A percentile compares a stretch with the other conserved stretches of the same genome.
These are phyloP conservation scores for Nebria ingens DNA, from an alignment of 1,140 invertebrate genomes.

Conservation along the genomic window DNA sequence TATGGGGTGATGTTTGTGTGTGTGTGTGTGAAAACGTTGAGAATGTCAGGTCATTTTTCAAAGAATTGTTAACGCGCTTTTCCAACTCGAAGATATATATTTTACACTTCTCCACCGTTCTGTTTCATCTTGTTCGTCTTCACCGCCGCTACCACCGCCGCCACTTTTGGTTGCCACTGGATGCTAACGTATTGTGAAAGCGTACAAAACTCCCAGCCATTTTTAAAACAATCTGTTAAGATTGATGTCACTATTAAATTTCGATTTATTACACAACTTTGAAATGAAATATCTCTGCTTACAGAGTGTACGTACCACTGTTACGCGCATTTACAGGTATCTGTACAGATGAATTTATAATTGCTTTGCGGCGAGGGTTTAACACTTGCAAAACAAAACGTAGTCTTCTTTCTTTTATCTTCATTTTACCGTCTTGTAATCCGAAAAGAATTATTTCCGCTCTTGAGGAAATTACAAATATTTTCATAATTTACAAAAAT, in stretches of 20 bases:
- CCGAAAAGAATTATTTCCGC: too few species aligned
- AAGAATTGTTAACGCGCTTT: slow-evolving; percentile 2
- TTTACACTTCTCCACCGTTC: slow-evolving; percentile 6
- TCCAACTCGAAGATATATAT: slow-evolving; percentile 1
- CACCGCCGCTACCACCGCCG: too few species aligned
- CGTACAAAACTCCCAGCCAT: not conserved
- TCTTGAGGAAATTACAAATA: too few species aligned
- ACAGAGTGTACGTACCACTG: too few species aligned
- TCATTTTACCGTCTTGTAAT: too few species aligned
- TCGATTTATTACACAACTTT: not conserved
- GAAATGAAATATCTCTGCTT: not conserved
- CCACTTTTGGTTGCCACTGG: not conserved
- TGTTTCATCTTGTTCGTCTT: not conserved
- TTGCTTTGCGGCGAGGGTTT: too few species aligned
- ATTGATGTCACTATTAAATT: slow-evolving; percentile 5
- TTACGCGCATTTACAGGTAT: too few species aligned
- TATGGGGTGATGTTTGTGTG: too few species aligned
- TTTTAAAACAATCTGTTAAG: slow-evolving; percentile 9
- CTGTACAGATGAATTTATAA: too few species aligned
- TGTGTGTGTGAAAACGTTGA: not conserved
- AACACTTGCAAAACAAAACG: too few species aligned
- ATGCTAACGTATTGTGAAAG: not conserved
- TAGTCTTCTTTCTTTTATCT: too few species aligned
- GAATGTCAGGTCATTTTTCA: slow-evolving; percentile 5
- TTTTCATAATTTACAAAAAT: too few species aligned